Percentiles rank a stretch among this genome's conserved stretches.
Conservation (phyloP, 1,140 invertebrate genomes). For the Brachionus asplanchnoidis region DNA sequence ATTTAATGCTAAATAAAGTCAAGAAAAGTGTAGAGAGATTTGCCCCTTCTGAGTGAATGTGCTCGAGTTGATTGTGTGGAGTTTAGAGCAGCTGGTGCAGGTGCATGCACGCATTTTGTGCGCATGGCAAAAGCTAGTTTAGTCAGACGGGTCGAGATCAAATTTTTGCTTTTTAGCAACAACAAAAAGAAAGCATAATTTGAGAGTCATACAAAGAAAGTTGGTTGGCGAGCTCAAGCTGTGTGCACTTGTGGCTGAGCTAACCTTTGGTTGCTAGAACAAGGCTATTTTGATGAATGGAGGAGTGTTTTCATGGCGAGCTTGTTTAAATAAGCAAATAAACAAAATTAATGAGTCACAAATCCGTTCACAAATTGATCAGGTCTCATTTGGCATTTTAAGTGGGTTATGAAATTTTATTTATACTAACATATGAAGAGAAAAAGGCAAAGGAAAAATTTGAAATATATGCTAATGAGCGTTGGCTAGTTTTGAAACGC, state of each 20-base stretch:
- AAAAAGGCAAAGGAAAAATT: too few species aligned
- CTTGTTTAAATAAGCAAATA: neutral
- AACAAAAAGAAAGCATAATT: neutral
- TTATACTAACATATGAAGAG: too few species aligned
- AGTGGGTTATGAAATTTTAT: too few species aligned
- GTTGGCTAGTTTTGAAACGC: too few species aligned
- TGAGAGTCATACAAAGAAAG: neutral
- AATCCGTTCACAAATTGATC: too few species aligned
- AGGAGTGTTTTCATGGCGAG: neutral
- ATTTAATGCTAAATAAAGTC: neutral
- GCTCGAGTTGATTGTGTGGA: neutral
- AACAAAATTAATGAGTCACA: neutral
- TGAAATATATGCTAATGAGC: too few species aligned
- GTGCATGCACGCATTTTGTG: neutral
- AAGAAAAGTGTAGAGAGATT: neutral
- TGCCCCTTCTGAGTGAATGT: neutral
- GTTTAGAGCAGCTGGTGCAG: neutral
- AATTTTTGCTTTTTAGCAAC: neutral
- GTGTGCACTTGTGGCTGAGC: neutral
- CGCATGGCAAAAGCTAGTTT: neutral
- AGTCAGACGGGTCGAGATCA: neutral
- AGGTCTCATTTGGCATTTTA: too few species aligned
- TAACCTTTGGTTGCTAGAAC: neutral
- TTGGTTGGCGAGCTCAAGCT: neutral
- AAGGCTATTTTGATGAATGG: neutral